Conservation (phyloP, 1,140 invertebrate species). For the Nixonia krombeini region DNA sequence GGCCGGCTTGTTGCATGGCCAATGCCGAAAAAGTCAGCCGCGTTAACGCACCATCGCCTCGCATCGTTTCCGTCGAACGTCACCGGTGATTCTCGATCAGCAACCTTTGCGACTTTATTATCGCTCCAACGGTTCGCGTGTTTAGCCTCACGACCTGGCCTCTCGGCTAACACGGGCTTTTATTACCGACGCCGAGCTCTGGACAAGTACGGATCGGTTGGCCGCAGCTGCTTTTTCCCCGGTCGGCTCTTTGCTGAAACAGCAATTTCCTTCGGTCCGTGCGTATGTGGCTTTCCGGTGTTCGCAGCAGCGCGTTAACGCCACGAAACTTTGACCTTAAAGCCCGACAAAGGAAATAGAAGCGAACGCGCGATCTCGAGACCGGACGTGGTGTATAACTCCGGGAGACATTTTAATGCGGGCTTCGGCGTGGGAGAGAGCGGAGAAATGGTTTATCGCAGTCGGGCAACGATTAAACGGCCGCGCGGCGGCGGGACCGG, state of each 20-base stretch:
- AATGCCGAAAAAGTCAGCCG: too few species aligned
- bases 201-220: conserved; percentile 26
- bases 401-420: conserved; percentile 33
- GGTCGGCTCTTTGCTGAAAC: conserved; percentile 30
- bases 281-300: conserved; percentile 22
- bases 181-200: background rate
- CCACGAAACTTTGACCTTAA: conserved; percentile 31
- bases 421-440: conserved; percentile 10
- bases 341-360: conserved; percentile 36
- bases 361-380: conserved; percentile 25
- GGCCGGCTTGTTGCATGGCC: too few species aligned
- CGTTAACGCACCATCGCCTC: too few species aligned
- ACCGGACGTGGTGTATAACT: conserved; percentile 35
- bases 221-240: conserved; percentile 24
- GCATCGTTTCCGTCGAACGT: too few species aligned
- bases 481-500: background rate
- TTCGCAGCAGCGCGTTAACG: conserved; percentile 34
- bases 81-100: too few species aligned
- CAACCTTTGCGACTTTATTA: too few species aligned
- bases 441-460: background rate
- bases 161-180: too few species aligned
- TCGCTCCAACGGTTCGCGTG: too few species aligned
- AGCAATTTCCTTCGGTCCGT: conserved; percentile 29
- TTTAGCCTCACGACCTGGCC: too few species aligned
- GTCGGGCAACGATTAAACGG: conserved; percentile 5